Base-by-base conservation (phyloP, 2,888 invertebrate species). In the Ptychoptera contaminata region DNA sequence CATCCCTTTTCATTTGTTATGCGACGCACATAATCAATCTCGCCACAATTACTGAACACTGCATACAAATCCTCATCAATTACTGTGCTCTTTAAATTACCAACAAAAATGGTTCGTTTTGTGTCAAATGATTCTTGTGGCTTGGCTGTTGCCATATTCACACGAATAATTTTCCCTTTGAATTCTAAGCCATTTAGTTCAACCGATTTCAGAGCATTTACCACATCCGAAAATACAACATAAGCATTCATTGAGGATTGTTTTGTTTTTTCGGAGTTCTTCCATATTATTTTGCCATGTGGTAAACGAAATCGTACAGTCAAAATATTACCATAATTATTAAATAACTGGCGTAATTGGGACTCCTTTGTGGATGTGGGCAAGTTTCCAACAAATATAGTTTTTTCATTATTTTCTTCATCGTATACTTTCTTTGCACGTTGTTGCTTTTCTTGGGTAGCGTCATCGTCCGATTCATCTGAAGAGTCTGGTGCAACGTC, bases 321-420 rank as follows among this genome's bases (percentile, higher is more conserved):
- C 6, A 55, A 47, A 1, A 64, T 51, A 2, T 52, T 51, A 1
- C 57, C 61, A 48, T 50, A 61, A 0, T 55, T 48, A 9, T 49
- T 37, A 38, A 65, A 58, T 1, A 64, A 48, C 11, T 54, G 56
- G 0, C 49, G 16, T 1, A 66, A n/a, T 46, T 65, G 60, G 1
- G 56, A 48, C 1, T 60, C 58, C 45, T 65, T 66, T 1, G 60
- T 62, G 38, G 61, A 65, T 0, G 55, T 52, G 0, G 65, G 62
- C 1, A 67, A 46, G 49, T 67, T 66, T 1, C 67, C 66, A 23
- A 65, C 56, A 47, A 65, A 66, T 2, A 66, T 47, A 1, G 67
- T 66, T 11, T 54, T 50, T 8, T 53, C 56, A 23, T 56, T 55
- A 9, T 47, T 45, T 1, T 46, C 16, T 16, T 45, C 23, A 23